Evolutionary conservation across 2,113 vertebrate species (phyloP), one percentile per base, ranked within the genome.

Genomic region (Aptenodytes patagonicus): DNA sequence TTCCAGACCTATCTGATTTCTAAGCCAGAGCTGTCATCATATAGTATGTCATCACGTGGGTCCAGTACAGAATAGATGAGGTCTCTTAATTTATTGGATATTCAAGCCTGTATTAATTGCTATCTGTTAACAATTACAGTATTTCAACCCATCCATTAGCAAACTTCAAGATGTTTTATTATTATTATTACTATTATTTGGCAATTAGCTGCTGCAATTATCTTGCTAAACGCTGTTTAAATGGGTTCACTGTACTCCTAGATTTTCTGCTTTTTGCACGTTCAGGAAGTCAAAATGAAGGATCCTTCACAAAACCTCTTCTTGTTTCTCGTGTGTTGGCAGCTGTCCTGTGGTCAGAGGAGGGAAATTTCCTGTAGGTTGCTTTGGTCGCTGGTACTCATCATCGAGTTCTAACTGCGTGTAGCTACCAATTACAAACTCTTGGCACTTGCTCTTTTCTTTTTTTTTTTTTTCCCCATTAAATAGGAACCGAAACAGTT

Each of bases 191-290:
- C 95, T 93, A 93, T 84, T 96, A 95, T 95, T 97, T 91, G 90
- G 93, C 90, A 96, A 96, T 98, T 96, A 97, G 90, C 87, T 93
- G 72, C 95, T 75, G 86, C 96, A 96, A 78, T 97, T 97, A 96
- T 95, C 93, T 92, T 52, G 19, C 83, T 93, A 76, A 95, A 87
- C 46, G 29, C 76, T 36, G 11, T 70, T 80, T 86, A 68, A 87
- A 81, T 80, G 92, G 81, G 68, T 31, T 95, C 60, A 29, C 38
- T 42, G 40, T 29, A 8, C 47, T 83, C 75, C 75, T 47, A 11
- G 26, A 36, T 62, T 89, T 90, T 70, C 62, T 60, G 76, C 40
- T 58, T 83, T 79, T 32, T 31, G 28, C 55, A 10, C 1, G 0
- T 13, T 80, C 64, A 55, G 83, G 90, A 81, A 81, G 89, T 51